phyloP scores from a whole-genome alignment of 2,888 invertebrate species.

The Andrena trimmerana region DNA sequence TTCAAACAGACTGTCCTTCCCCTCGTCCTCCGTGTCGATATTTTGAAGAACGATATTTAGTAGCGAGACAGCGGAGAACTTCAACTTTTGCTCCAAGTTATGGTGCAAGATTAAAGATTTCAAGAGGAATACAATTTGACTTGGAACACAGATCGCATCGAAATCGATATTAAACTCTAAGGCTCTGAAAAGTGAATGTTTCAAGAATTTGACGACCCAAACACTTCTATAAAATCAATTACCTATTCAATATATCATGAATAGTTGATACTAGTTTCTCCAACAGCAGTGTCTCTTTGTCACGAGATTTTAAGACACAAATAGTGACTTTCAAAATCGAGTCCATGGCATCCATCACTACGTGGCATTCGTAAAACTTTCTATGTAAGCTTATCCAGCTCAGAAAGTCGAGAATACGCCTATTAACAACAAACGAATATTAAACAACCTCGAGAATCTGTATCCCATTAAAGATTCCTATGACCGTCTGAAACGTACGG shows the following conservation, averaged over 20 bases:
- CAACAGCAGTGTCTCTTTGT: constrained; percentile 27
- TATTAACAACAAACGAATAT: constrained; percentile 13
- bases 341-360: constrained; percentile 56
- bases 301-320: constrained; percentile 46
- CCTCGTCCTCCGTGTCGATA: constrained; percentile 14
- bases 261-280: constrained; percentile 38
- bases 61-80: constrained; percentile 44
- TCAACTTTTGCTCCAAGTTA: constrained; percentile 33
- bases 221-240: background rate
- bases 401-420: constrained; percentile 58
- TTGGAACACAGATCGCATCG: constrained; percentile 43
- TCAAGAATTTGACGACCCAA: background rate
- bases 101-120: constrained; percentile 48
- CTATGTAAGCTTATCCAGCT: constrained; percentile 38
- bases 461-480: background rate
- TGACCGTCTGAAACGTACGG: constrained; percentile 32
- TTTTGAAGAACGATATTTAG: constrained; percentile 56
- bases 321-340: constrained; percentile 62
- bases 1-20: constrained; percentile 38
- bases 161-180: constrained; percentile 43
- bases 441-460: background rate
- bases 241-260: constrained; percentile 58
- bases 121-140: constrained; percentile 62
- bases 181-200: constrained; percentile 54
- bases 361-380: constrained; percentile 64